Conservation (phyloP, 2,797 vertebrate species). For the Telmatherina bonti region DNA sequence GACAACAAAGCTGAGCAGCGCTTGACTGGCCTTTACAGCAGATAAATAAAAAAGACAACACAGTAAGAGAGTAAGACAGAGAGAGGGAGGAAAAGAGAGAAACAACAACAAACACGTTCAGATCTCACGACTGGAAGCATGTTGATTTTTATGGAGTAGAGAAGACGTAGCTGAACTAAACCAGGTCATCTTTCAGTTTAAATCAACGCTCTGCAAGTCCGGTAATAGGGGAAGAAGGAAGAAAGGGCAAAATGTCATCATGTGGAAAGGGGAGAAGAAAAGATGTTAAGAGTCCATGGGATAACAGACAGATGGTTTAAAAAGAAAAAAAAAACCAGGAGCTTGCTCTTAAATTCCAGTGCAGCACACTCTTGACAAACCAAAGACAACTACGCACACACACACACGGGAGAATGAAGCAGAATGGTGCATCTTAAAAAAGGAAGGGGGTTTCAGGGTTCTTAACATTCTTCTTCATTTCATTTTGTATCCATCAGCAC, state of each 20-base stretch:
- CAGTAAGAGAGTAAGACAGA: constrained; percentile 65
- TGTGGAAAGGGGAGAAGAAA: constrained; percentile 32
- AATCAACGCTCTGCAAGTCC: constrained; percentile 78
- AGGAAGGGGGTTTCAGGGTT: constrained; percentile 12
- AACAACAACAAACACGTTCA: constrained; percentile 75
- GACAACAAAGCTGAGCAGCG: constrained; percentile 86
- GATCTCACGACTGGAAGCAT: constrained; percentile 81
- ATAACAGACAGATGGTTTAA: constrained; percentile 48
- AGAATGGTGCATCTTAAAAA: constrained; percentile 15
- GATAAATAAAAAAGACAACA: constrained; percentile 86
- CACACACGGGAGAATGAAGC: constrained; percentile 26
- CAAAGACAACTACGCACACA: constrained; percentile 16
- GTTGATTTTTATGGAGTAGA: constrained; percentile 84
- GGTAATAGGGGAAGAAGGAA: constrained; percentile 64
- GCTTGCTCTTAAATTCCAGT: constrained; percentile 33
- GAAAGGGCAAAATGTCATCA: constrained; percentile 60
- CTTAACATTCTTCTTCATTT: constrained; percentile 42
- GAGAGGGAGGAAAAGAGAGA: constrained; percentile 43
- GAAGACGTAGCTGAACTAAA: constrained; percentile 77
- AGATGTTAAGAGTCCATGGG: constrained; percentile 42
- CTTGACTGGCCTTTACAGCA: constrained; percentile 84
- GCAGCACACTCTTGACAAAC: constrained; percentile 4
- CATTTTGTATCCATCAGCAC: constrained; percentile 48
- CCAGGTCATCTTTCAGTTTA: constrained; percentile 79
- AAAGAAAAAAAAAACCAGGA: constrained; percentile 15